Percentiles rank a stretch among this genome's conserved stretches.
Evolutionary conservation across 2,888 invertebrate species (phyloP).

Genomic region (Plusia festucae): DNA sequence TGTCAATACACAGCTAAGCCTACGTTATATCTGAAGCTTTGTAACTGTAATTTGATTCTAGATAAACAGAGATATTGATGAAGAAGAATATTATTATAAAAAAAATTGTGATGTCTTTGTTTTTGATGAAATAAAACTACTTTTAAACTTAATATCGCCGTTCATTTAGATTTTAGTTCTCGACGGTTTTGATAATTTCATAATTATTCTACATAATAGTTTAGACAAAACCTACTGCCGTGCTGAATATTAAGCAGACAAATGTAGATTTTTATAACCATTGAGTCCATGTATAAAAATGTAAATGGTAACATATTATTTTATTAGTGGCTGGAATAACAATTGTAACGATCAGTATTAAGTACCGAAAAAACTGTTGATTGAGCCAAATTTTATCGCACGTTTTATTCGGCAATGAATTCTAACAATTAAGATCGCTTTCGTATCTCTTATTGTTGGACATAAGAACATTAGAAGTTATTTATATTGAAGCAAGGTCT

Average conservation of each 20-base stretch:
- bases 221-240: background rate
- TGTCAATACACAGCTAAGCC: no score
- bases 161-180: no score
- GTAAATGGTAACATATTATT: conserved; percentile 22
- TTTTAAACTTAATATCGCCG: no score
- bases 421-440: conserved; percentile 26
- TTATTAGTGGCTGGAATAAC: conserved; percentile 37
- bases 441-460: conserved; percentile 43
- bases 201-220: no score
- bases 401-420: conserved; percentile 34
- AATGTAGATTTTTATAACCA: background rate
- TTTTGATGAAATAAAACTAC: no score
- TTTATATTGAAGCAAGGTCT: background rate
- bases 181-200: no score
- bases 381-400: conserved; percentile 35
- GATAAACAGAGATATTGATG: no score
- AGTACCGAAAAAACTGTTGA: conserved; percentile 18
- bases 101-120: no score
- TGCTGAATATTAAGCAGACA: background rate
- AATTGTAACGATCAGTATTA: conserved; percentile 28
- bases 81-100: no score
- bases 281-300: conserved; percentile 15
- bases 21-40: no score
- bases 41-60: no score
- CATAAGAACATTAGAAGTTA: conserved; percentile 6